Conservation (phyloP, 2,113 vertebrate species). For the Hippocampus guttulatus region DNA sequence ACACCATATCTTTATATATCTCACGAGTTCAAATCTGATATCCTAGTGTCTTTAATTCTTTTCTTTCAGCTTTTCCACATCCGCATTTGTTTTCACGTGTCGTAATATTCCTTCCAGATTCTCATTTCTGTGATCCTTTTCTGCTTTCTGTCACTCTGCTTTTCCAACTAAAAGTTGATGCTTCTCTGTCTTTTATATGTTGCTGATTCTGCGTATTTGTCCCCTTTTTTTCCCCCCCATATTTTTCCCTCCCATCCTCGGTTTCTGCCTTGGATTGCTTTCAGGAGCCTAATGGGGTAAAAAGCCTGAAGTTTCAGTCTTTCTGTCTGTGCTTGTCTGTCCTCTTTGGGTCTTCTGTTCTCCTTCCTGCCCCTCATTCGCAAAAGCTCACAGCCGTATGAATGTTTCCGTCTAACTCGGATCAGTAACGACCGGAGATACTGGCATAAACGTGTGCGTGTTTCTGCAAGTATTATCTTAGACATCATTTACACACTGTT, state of each 20-base stretch:
- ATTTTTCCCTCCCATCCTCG: constrained; percentile 24
- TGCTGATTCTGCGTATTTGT: constrained; percentile 40
- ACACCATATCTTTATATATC: background rate
- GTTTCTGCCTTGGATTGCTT: constrained; percentile 80
- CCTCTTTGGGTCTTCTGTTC: background rate
- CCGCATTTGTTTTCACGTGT: background rate
- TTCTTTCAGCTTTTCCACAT: background rate
- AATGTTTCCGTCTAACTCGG: background rate
- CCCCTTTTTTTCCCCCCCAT: constrained; percentile 10
- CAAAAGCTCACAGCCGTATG: background rate
- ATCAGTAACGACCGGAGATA: background rate
- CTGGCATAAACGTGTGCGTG: background rate
- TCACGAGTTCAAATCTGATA: constrained; percentile 1
- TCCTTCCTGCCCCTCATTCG: background rate
- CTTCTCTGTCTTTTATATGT: constrained; percentile 48
- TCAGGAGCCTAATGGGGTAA: constrained; percentile 99
- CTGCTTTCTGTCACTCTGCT: constrained; percentile 18
- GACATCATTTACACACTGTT: too few relatives aligned
- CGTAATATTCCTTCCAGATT: constrained; percentile 3
- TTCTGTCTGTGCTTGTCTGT: constrained; percentile 2
- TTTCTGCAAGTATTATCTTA: constrained; percentile 9
- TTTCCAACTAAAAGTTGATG: constrained; percentile 14
- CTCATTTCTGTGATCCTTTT: constrained; percentile 25
- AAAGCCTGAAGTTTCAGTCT: constrained; percentile 73
- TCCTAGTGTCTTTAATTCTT: constrained; percentile 9